phyloP scores from a whole-genome alignment of 23 tunicate species.

The Trididemnum nubilum region DNA sequence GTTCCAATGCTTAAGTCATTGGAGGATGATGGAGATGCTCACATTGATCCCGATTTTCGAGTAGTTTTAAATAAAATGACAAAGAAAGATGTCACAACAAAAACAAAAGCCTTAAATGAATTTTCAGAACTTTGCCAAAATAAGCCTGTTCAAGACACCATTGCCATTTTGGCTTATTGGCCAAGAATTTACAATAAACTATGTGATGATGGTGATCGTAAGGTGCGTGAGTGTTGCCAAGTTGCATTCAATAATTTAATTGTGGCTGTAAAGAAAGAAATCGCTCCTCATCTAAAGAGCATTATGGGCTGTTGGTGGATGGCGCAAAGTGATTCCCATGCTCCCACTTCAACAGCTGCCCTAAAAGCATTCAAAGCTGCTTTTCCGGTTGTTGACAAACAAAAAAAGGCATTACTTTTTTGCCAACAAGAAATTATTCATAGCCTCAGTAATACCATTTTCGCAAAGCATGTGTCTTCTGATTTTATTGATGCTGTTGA shows the following conservation, averaged over 20 bases:
- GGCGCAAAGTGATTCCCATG: slow-evolving; percentile 72
- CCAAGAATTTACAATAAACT: slow-evolving; percentile 62
- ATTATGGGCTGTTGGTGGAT: slow-evolving; percentile 90
- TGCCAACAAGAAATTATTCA: slow-evolving; percentile 70
- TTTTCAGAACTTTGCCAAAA: slow-evolving; percentile 39
- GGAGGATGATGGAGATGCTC: slow-evolving; percentile 45
- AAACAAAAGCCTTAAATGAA: slow-evolving; percentile 70
- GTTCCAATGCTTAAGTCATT: slow-evolving; percentile 66
- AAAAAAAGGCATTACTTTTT: slow-evolving; percentile 49
- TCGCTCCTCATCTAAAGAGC: slow-evolving; percentile 76
- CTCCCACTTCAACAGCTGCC: slow-evolving; percentile 67
- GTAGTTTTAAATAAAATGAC: slow-evolving; percentile 66
- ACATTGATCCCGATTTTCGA: slow-evolving; percentile 63
- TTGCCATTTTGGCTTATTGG: slow-evolving; percentile 73
- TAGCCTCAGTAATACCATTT: slow-evolving; percentile 31
- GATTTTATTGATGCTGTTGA: slow-evolving; percentile 38
- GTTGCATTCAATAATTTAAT: slow-evolving; percentile 41
- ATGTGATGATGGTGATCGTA: slow-evolving; percentile 64
- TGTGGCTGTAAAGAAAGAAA: slow-evolving; percentile 46
- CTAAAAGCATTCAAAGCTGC: slow-evolving; percentile 46
- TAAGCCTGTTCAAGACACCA: slow-evolving; percentile 4
- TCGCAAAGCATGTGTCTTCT: neutral
- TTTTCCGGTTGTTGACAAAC: slow-evolving; percentile 60
- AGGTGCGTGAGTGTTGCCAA: slow-evolving; percentile 71
- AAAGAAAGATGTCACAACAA: slow-evolving; percentile 89